Conservation (phyloP, 2,797 vertebrate genomes). For the Acipenser transmontanus region DNA sequence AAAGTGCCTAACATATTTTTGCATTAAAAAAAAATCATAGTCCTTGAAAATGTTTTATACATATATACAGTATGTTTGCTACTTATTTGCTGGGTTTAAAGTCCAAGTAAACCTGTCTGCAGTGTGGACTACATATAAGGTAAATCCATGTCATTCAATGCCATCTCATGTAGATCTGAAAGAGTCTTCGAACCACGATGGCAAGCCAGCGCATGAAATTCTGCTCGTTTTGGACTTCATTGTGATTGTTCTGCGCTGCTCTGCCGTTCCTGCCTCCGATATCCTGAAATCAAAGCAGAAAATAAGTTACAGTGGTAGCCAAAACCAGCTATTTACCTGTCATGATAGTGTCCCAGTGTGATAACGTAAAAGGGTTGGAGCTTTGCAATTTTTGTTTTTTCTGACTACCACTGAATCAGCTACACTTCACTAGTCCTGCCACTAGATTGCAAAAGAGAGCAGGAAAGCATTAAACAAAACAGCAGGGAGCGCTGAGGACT, state of each 20-base stretch:
- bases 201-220: conserved; percentile 44
- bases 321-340: too few species aligned
- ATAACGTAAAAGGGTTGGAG: too few species aligned
- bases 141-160: conserved; percentile 32
- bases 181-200: conserved; percentile 47
- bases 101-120: conserved; percentile 22
- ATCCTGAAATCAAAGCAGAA: conserved; percentile 33
- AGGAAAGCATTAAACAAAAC: too few species aligned
- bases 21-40: conserved; percentile 1
- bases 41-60: neutral
- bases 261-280: conserved; percentile 22
- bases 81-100: conserved; percentile 52
- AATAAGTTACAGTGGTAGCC: neutral
- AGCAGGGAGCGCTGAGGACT: too few species aligned
- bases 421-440: too few species aligned
- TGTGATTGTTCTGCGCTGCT: conserved; percentile 16
- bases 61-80: conserved; percentile 30
- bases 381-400: too few species aligned
- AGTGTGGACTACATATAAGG: conserved; percentile 1
- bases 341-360: too few species aligned
- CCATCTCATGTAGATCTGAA: conserved; percentile 43
- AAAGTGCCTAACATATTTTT: conserved; percentile 6
- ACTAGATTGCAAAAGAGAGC: too few species aligned
- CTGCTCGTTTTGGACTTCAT: conserved; percentile 40
- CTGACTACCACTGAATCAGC: too few species aligned